phyloP scores from a whole-genome alignment of 2,797 vertebrate genomes.

The Gallinago stenura region DNA sequence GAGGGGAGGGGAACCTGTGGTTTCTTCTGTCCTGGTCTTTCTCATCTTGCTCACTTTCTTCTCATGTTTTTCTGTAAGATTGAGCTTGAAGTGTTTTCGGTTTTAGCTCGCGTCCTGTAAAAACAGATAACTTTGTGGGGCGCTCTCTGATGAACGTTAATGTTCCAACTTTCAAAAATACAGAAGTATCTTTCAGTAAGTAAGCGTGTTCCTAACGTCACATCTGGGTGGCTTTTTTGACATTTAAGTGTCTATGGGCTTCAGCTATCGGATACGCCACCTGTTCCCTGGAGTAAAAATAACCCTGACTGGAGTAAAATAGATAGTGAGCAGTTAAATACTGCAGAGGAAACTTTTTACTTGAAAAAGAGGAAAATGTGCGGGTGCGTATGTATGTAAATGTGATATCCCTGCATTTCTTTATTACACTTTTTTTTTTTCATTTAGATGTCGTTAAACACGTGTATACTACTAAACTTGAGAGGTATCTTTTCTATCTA shows the following conservation, averaged over 20 bases:
- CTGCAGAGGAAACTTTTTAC: background rate
- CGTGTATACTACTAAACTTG: background rate
- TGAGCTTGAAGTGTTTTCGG: background rate
- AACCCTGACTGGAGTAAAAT: background rate
- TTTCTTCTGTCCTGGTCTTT: background rate
- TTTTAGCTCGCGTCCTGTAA: background rate
- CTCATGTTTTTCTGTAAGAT: background rate
- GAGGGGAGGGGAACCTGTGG: background rate
- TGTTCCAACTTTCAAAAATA: background rate
- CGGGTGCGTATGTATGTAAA: background rate
- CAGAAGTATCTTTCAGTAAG: background rate
- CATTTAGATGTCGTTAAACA: background rate
- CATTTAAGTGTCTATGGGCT: background rate
- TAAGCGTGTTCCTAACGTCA: background rate
- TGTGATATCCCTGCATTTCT: background rate
- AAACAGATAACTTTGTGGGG: background rate
- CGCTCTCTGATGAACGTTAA: background rate
- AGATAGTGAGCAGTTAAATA: background rate
- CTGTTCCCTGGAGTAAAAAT: conserved; percentile 49
- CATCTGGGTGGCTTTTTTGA: background rate
- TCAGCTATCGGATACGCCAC: conserved; percentile 11
- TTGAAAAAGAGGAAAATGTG: background rate
- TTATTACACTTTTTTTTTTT: background rate
- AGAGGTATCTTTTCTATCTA: background rate
- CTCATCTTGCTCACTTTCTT: background rate